A percentile compares a stretch with the other conserved stretches of the same genome.
Conservation (phyloP, 2,797 vertebrate species). For the Thripadectes ignobilis region DNA sequence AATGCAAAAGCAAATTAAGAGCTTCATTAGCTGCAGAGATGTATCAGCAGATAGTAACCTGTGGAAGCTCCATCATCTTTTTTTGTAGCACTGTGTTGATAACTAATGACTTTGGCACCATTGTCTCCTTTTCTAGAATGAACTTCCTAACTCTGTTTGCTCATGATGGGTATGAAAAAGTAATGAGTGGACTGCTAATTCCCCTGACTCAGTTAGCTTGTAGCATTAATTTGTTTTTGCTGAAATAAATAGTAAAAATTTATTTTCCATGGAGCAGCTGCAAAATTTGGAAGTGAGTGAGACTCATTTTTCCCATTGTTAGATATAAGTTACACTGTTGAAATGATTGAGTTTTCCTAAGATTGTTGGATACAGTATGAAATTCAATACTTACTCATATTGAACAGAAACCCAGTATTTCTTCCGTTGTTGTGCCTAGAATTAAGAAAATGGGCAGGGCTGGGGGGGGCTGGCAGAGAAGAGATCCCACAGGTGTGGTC, state of each 20-base stretch:
- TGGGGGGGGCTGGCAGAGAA: background rate
- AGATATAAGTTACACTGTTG: background rate
- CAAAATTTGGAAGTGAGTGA: background rate
- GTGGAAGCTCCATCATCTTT: background rate
- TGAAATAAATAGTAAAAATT: background rate
- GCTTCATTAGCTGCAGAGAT: background rate
- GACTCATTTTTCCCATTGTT: background rate
- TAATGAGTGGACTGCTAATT: background rate
- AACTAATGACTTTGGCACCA: background rate
- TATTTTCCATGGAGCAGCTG: background rate
- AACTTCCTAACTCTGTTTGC: background rate
- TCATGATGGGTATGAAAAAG: background rate
- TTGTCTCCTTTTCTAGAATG: background rate
- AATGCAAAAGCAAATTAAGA: background rate
- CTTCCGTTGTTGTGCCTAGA: background rate
- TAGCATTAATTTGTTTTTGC: background rate
- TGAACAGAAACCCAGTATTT: background rate
- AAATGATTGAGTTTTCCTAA: background rate
- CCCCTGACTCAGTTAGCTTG: background rate
- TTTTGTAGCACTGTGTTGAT: background rate
- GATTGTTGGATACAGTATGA: background rate
- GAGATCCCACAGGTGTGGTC: accelerated
- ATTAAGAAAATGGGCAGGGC: background rate
- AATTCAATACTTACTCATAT: background rate
- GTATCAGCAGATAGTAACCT: background rate